Evolutionary conservation across 2,888 invertebrate genomes (phyloP), one percentile per base, ranked within the genome.

Genomic region (Epistrophe grossulariae): DNA sequence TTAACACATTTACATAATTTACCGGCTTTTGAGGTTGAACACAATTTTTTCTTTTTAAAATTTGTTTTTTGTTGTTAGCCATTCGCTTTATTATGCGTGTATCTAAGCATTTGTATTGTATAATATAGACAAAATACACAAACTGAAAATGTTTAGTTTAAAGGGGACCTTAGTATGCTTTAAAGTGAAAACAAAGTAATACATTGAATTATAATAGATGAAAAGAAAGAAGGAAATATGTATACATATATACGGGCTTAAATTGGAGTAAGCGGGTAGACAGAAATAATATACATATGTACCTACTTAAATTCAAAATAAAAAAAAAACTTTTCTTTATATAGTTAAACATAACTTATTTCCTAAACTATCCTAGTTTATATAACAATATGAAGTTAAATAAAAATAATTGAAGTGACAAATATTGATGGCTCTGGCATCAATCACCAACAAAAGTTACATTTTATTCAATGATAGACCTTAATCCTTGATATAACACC

Each of bases 1-100:
- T 59, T n/a, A 35, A 48, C 10, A 55, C 68, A 85, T 85, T 85
- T 57, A 57, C 84, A 85, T 85, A 81, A 62, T 52, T 82, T 66
- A 55, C 81, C 83, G 78, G 78, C 79, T 66, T 45, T 66, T 43
- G 43, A 59, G 57, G 57, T 59, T 59, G 6, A 59, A 59, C n/a
- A 31, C 5, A 10, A 59, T 17, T 17, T 17, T 17, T 45, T 9
- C 17, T 24, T 24, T 1, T 24, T 24, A 24, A 10, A 57, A 48
- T 17, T 17, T 17, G n/a, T 9, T 48, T 48, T 45, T 57, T 31
- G 17, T 35, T n/a, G 9, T 15, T 55, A 59, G 19, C 57, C n/a
- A 35, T n/a, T 35, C 8, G 11, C 10, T 17, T 59, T 17, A 59
- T 35, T 35, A 35, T 35, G 50, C 50, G 10, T 50, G 11, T 19